phyloP scores from a whole-genome alignment of 2,113 vertebrate species.

The Paradoxurus hermaphroditus region DNA sequence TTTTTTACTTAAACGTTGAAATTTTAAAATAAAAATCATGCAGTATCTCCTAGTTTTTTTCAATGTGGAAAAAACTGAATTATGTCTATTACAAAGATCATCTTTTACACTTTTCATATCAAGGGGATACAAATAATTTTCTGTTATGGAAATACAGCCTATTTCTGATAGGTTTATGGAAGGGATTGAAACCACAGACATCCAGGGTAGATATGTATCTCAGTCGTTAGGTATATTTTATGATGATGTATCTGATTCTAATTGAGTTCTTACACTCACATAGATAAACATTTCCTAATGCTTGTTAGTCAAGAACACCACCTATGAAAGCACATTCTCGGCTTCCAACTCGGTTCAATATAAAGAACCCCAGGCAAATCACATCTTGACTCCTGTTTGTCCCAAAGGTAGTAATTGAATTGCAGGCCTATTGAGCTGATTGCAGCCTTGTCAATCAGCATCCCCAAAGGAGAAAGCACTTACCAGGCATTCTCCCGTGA shows the following conservation, averaged over 20 bases:
- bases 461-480: conserved; percentile 44
- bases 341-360: conserved; percentile 41
- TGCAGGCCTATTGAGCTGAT: neutral
- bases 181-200: neutral
- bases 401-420: neutral
- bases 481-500: conserved; percentile 89
- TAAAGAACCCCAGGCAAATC: neutral
- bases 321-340: neutral
- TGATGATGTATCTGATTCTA: conserved; percentile 17
- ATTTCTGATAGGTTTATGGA: neutral
- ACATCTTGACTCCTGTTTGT: conserved; percentile 36
- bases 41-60: neutral
- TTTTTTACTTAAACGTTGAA: neutral
- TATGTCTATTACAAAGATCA: neutral
- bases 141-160: neutral
- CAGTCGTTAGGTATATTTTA: neutral
- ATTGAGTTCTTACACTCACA: conserved; percentile 9
- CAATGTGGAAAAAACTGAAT: conserved; percentile 8
- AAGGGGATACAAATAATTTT: neutral
- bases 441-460: neutral
- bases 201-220: neutral
- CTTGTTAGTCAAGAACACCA: neutral
- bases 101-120: conserved; percentile 3
- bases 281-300: conserved; percentile 33
- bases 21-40: neutral